Evolutionary conservation across 2,113 vertebrate species (phyloP).

Genomic region (Seriola dumerili): DNA sequence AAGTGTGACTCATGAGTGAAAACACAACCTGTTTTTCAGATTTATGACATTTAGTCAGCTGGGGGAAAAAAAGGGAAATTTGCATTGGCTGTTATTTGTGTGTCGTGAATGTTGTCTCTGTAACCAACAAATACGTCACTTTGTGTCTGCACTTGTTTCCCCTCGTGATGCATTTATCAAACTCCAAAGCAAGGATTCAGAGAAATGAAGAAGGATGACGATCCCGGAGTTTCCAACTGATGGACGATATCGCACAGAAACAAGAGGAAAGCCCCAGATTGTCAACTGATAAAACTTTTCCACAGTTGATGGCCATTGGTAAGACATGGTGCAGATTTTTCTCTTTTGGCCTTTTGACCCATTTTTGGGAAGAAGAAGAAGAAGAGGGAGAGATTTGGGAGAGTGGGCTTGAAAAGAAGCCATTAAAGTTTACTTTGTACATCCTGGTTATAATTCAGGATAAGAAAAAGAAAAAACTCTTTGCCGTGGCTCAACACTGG

Average conservation of each 20-base stretch:
- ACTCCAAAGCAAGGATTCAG: background rate
- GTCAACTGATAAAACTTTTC: background rate
- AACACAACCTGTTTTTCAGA: conserved; percentile 36
- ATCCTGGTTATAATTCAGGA: conserved; percentile 54
- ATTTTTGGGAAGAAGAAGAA: background rate
- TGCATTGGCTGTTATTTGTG: conserved; percentile 1
- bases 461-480: conserved; percentile 2
- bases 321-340: background rate
- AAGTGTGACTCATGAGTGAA: conserved; percentile 51
- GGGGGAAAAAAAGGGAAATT: conserved; percentile 11
- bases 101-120: conserved; percentile 4
- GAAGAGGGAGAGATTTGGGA: conserved; percentile 6
- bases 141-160: background rate
- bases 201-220: conserved; percentile 1
- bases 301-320: background rate
- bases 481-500: conserved; percentile 35
- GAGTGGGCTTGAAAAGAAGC: conserved; percentile 12
- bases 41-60: conserved; percentile 33
- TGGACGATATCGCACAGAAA: conserved; percentile 3
- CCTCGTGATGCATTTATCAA: conserved; percentile 4
- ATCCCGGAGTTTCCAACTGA: conserved; percentile 4
- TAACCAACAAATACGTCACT: conserved; percentile 20
- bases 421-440: conserved; percentile 54
- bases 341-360: conserved; percentile 15
- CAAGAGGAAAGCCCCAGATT: background rate